Evolutionary conservation across 64 coral and sea anemone species (phyloP), one percentile per base, ranked within the genome.

Genomic region (Actinia tenebrosa): DNA sequence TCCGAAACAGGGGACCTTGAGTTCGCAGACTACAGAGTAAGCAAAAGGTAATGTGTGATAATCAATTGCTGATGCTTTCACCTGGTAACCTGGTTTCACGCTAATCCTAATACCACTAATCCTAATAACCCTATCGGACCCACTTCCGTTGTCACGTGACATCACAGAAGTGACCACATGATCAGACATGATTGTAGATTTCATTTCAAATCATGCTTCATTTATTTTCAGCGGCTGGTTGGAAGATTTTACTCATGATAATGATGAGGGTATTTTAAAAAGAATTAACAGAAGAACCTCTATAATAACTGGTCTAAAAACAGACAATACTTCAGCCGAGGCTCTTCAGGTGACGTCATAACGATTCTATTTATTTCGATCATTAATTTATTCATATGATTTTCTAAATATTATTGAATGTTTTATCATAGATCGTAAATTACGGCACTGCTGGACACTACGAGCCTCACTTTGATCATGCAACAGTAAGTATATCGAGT

Each of bases 391-490:
- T 37, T 75, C 1, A 75, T 75, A 30, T 52, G 5, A 16, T 79
- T 81, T 16, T 53, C 14, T 23, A 37, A 37, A 37, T 37, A 37
- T 37, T 37, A 11, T 62, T 56, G 19, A 18, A 82, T 53, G 1
- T 25, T 77, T 75, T 18, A 13, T 59, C 18, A 43, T n/a, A 91
- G 90, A 86, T 91, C 82, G 90, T 91, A 68, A 91, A 91, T 77
- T 91, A 91, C 78, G 90, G 90, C 64, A 83, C 58, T 83, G 90
- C 85, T 17, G 90, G 90, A 66, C 90, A 91, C 61, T 91, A 87
- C 60, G 90, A 91, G 64, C 90, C 90, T 42, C 90, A 91, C 78
- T 78, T 91, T 60, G 90, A 91, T 91, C 90, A 91, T 20, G 90
- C 90, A 8, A 20, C 63, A 84, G 90, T 91, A 83, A 86, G 82